Evolutionary conservation across 2,888 invertebrate genomes (phyloP).

Genomic region (Cenopis cana): DNA sequence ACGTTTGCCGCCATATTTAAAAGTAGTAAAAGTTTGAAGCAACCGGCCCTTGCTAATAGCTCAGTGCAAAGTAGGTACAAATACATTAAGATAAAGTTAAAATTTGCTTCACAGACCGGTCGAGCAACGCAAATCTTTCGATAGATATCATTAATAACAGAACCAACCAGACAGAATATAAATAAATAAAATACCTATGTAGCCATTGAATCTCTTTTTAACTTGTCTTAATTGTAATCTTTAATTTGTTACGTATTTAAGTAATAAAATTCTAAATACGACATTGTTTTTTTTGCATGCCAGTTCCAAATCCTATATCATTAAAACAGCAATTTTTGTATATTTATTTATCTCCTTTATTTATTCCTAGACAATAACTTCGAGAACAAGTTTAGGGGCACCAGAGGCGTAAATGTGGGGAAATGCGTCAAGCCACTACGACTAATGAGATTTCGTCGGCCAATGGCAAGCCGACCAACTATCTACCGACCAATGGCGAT

Average conservation of each 20-base stretch:
- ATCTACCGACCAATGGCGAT: background rate
- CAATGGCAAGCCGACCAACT: background rate
- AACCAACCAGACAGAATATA: background rate
- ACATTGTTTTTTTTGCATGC: background rate
- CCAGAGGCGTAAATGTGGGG: too few species aligned
- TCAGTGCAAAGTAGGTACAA: too few species aligned
- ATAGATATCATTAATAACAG: background rate
- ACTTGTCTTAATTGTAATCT: background rate
- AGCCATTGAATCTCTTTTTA: background rate
- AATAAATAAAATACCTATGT: background rate
- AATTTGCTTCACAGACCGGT: background rate
- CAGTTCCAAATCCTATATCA: background rate
- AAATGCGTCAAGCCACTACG: background rate
- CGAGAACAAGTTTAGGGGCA: too few species aligned
- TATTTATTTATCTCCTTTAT: too few species aligned
- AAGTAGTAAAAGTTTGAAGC: too few species aligned
- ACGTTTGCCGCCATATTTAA: too few species aligned
- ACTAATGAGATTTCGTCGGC: background rate
- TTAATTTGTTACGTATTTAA: background rate
- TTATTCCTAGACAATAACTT: too few species aligned
- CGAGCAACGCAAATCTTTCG: background rate
- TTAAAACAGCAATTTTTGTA: too few species aligned
- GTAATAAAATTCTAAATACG: conserved; percentile 12
- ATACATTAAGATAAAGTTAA: background rate
- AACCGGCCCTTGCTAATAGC: too few species aligned